Base-by-base conservation (phyloP, 2,113 vertebrate genomes). In the Accipiter virgatus region DNA sequence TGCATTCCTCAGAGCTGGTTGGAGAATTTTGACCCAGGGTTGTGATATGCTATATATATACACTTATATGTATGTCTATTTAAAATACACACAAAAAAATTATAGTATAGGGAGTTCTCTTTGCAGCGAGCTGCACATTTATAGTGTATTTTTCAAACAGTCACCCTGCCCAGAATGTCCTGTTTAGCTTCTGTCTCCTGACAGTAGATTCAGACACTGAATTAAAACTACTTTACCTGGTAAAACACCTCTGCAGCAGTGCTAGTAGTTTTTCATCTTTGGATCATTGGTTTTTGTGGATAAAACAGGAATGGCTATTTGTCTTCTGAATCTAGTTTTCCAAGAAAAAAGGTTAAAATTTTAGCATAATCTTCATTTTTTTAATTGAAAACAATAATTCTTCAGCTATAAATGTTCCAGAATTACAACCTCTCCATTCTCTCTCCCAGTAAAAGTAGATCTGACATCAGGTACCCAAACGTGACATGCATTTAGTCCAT, bases 261-360 rank as follows among this genome's bases (percentile, higher is more conserved):
- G 11, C 40, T 82, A 26, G 16, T 31, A 25, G 9, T 32, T 78
- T 81, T 67, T 47, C 3, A 29, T 95, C 97, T 97, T 94, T 96
- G 94, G 73, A 82, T 97, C 86, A 92, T 94, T 95, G 90, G 31
- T 36, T 97, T 98, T 96, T 96, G 95, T 98, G 94, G 94, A 94
- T 96, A 94, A 96, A 96, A 87, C 81, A 95, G 91, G 89, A 96
- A 87, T 67, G 97, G 79, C 85, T 97, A 96, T 95, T 94, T 96
- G 90, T 91, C 84, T 96, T 96, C 82, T 95, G 82, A 83, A 96
- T 94, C 93, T 77, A 38, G 8, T 75, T 97, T 97, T 95, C 59
- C 36, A 77, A 34, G 11, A 56, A 77, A 77, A 71, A 82, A 81
- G 15, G 26, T 62, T 81, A 40, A 88, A 81, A 40, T 48, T 93